Conservation (phyloP, 2,888 invertebrate genomes). For the Nysson spinosus region DNA sequence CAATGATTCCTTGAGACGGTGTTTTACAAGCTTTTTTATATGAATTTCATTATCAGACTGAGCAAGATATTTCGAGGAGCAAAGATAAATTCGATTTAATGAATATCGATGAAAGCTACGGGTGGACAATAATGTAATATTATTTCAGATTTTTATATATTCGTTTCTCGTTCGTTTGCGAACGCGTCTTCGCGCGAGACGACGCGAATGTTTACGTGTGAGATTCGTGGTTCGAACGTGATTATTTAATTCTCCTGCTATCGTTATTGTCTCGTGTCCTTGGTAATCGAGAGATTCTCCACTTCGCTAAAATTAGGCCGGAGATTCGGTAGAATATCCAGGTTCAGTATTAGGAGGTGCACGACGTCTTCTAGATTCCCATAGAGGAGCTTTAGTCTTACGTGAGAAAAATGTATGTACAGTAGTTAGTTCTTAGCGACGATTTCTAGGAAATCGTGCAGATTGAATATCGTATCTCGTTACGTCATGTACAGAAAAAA, state of each 20-base stretch:
- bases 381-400: constrained; percentile 43
- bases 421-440: constrained; percentile 54
- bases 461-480: constrained; percentile 42
- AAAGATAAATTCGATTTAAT: background rate
- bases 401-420: constrained; percentile 54
- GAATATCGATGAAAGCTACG: background rate
- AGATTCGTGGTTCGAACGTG: no score
- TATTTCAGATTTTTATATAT: constrained; percentile 20
- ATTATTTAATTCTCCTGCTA: no score
- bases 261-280: no score
- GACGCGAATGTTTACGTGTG: no score
- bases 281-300: no score
- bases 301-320: background rate
- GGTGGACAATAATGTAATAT: constrained; percentile 30
- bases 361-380: constrained; percentile 19
- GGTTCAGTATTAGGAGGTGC: constrained; percentile 42
- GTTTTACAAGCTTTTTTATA: constrained; percentile 10
- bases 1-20: background rate
- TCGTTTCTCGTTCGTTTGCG: background rate
- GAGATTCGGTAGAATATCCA: constrained; percentile 29
- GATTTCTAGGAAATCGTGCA: constrained; percentile 15
- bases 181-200: background rate
- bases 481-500: constrained; percentile 47
- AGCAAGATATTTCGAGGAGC: constrained; percentile 6
- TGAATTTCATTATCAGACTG: constrained; percentile 23